Conservation (phyloP, 37 sponge, comb jelly and placozoan genomes). For the Ephydatia muelleri region DNA sequence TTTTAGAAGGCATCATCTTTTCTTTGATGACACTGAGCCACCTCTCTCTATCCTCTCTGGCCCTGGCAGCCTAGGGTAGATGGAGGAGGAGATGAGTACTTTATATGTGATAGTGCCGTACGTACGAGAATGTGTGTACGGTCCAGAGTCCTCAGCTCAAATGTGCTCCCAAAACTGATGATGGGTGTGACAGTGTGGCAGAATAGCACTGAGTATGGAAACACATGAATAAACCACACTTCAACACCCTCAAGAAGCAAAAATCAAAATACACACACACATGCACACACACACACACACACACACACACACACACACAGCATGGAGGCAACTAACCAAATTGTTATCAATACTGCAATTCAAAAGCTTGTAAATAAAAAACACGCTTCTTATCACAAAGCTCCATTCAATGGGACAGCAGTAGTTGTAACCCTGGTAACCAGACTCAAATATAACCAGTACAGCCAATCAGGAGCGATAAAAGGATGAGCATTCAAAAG, state of each 20-base stretch:
- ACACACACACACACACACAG: too few species aligned
- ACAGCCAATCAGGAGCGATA: too few species aligned
- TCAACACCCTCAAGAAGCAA: neutral
- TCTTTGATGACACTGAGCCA: slow-evolving; percentile 59
- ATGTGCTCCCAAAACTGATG: slow-evolving; percentile 72
- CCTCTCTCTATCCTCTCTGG: slow-evolving; percentile 52
- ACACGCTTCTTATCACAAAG: too few species aligned
- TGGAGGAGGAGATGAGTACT: neutral
- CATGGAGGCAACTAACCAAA: too few species aligned
- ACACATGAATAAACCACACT: neutral
- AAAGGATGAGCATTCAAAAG: too few species aligned
- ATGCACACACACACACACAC: too few species aligned
- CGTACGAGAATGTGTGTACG: slow-evolving; percentile 69
- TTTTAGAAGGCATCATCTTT: slow-evolving; percentile 24
- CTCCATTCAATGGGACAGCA: too few species aligned
- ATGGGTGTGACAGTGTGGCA: slow-evolving; percentile 26
- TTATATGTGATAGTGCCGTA: neutral
- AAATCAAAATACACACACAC: too few species aligned
- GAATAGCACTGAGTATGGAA: slow-evolving; percentile 43
- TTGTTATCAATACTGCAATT: too few species aligned
- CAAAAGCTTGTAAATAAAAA: too few species aligned
- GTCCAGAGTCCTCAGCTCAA: slow-evolving; percentile 56
- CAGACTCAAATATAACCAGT: too few species aligned
- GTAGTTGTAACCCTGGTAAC: too few species aligned
- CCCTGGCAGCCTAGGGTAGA: slow-evolving; percentile 63